Evolutionary conservation across 2,113 vertebrate species (phyloP).

Genomic region (Smithornis capensis): DNA sequence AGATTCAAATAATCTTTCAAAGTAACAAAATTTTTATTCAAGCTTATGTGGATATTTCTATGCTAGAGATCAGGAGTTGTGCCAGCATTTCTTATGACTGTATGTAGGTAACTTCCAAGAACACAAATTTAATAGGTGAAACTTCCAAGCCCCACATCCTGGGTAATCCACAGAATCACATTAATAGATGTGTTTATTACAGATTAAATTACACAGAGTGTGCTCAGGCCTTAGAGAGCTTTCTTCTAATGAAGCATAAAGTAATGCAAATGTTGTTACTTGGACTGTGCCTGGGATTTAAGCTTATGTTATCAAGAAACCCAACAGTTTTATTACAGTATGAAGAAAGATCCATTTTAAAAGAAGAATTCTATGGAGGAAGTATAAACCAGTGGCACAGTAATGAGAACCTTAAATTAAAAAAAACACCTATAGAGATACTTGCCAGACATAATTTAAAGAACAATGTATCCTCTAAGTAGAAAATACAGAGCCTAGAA

Average conservation of each 20-base stretch:
- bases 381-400: not conserved
- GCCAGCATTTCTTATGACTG: not conserved
- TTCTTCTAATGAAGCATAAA: not conserved
- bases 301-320: not conserved
- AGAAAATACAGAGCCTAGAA: not conserved
- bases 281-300: not conserved
- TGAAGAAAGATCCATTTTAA: not conserved
- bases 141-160: not conserved
- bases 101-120: not conserved
- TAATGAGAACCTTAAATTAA: not conserved
- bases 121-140: not conserved
- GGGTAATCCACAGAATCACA: not conserved
- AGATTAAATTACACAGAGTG: not conserved
- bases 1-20: not conserved
- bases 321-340: not conserved
- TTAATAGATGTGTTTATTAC: not conserved
- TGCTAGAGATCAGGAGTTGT: not conserved
- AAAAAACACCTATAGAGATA: fast-evolving
- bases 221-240: not conserved
- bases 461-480: not conserved
- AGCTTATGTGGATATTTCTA: not conserved
- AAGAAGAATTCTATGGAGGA: not conserved
- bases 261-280: not conserved
- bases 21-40: not conserved
- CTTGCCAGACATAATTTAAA: not conserved